Base-by-base conservation (phyloP, 2,888 invertebrate genomes). In the Pimpla rufipes region DNA sequence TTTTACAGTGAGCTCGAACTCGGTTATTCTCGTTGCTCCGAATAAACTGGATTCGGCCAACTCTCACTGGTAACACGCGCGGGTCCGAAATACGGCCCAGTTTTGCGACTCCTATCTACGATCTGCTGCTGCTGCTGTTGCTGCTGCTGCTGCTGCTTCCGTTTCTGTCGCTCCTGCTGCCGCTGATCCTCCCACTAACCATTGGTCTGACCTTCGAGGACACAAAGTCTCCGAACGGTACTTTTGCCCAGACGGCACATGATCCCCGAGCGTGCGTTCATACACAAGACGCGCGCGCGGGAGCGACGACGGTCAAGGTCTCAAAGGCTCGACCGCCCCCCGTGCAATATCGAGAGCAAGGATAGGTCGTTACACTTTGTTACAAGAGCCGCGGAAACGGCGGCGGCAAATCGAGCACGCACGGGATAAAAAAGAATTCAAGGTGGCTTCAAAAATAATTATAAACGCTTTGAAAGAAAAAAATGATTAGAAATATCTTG, bases 171-270 rank as follows among this genome's bases (percentile, higher is more conserved):
- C 13, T 42, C 11, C 11, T 62, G 62, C 11, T 35, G 29, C 16
- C 47, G 62, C 1, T 62, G 64, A 62, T 75, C 23, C 45, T 35
- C 45, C 35, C 67, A 50, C 68, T 16, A 47, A 16, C 50, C 37
- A 68, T 70, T 64, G 67, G 62, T 75, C 78, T 78, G 83, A 80
- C 83, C 83, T 83, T 83, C 83, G 83, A 70, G 77, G 83, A 83
- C 73, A 80, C 73, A 77, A 83, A 83, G 74, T 77, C 73, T 74
- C 16, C 52, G 74, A 80, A 83, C 83, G 83, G 83, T 83, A 83
- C 83, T 83, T 80, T 78, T 78, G 80, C 73, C 73, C 59, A 67
- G 73, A 40, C 77, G 40, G 71, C 37, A 45, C 68, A 18, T 55
- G 57, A 45, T 23, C 37, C 11, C 59, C 64, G 67, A 40, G 76